These are phyloP conservation scores for Euura saliciscinereae DNA, from an alignment of 1,140 invertebrate genomes.

Conservation along the genomic window DNA sequence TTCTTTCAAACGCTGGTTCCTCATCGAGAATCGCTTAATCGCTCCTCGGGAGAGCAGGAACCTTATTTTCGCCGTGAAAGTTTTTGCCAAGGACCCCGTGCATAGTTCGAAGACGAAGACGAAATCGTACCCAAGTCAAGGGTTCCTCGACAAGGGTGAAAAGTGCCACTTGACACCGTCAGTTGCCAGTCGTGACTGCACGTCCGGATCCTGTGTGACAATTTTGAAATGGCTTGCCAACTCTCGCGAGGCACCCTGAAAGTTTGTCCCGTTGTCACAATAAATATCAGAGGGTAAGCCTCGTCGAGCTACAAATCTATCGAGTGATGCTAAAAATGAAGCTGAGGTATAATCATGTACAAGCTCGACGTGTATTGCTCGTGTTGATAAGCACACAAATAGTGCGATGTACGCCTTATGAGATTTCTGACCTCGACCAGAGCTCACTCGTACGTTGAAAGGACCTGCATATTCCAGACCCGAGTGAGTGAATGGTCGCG, in stretches of 20 bases:
- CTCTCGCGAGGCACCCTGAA: constrained; percentile 35
- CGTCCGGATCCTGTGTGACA: too few relatives aligned
- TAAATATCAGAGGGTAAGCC: constrained; percentile 32
- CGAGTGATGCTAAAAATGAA: constrained; percentile 43
- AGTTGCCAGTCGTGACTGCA: too few relatives aligned
- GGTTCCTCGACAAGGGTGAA: too few relatives aligned
- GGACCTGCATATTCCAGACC: constrained; percentile 49
- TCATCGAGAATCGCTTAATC: too few relatives aligned
- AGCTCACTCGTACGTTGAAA: constrained; percentile 31
- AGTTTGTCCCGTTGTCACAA: constrained; percentile 46
- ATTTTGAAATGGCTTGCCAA: too few relatives aligned
- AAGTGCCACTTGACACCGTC: too few relatives aligned
- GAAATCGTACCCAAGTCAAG: too few relatives aligned
- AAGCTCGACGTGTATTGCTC: constrained; percentile 49
- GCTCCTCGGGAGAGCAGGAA: too few relatives aligned
- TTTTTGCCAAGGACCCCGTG: too few relatives aligned
- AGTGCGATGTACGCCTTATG: constrained; percentile 37
- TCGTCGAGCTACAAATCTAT: constrained; percentile 42
- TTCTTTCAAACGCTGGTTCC: too few relatives aligned
- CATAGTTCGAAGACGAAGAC: too few relatives aligned
- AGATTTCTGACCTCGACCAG: constrained; percentile 23
- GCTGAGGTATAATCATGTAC: constrained; percentile 37
- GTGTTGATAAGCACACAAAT: constrained; percentile 33
- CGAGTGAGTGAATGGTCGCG: constrained; percentile 31
- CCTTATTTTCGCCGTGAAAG: too few relatives aligned